phyloP scores from a whole-genome alignment of 1,140 invertebrate genomes.

The Apis florea region DNA sequence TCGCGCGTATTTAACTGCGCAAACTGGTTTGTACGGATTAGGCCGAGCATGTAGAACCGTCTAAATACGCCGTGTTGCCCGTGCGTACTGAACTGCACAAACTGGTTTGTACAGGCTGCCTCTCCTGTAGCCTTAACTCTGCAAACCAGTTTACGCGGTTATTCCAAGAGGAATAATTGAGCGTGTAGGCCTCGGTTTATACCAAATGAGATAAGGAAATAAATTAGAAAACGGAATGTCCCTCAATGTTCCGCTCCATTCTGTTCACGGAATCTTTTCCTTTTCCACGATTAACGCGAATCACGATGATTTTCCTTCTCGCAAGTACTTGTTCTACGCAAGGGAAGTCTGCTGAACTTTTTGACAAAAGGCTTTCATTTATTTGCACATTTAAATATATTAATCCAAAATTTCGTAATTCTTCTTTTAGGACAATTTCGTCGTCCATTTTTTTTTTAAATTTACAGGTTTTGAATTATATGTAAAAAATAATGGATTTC shows the following conservation, averaged over 20 bases:
- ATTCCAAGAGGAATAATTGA: conserved; percentile 49
- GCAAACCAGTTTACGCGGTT: conserved; percentile 52
- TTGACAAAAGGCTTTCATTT: too few relatives aligned
- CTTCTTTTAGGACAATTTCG: too few relatives aligned
- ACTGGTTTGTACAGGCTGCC: conserved; percentile 44
- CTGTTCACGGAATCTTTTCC: not conserved
- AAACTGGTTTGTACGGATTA: conserved; percentile 51
- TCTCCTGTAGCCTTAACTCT: conserved; percentile 37
- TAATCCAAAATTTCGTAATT: too few relatives aligned
- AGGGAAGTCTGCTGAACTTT: too few relatives aligned
- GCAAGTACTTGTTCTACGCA: too few relatives aligned
- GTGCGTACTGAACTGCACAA: conserved; percentile 45
- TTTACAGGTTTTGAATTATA: too few relatives aligned
- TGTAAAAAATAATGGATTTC: too few relatives aligned
- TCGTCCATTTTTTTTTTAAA: too few relatives aligned
- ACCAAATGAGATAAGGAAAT: conserved; percentile 46
- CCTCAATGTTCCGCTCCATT: conserved; percentile 7
- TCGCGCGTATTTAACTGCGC: conserved; percentile 41
- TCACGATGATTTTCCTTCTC: not conserved
- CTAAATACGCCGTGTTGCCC: conserved; percentile 46
- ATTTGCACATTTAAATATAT: too few relatives aligned
- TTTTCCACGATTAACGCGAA: too few relatives aligned
- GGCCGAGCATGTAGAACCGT: conserved; percentile 42
- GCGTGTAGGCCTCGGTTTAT: conserved; percentile 46
- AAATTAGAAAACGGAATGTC: conserved; percentile 37